These are phyloP conservation scores for Elysia chlorotica DNA, from an alignment of 1,140 invertebrate species.

Conservation along the genomic window DNA sequence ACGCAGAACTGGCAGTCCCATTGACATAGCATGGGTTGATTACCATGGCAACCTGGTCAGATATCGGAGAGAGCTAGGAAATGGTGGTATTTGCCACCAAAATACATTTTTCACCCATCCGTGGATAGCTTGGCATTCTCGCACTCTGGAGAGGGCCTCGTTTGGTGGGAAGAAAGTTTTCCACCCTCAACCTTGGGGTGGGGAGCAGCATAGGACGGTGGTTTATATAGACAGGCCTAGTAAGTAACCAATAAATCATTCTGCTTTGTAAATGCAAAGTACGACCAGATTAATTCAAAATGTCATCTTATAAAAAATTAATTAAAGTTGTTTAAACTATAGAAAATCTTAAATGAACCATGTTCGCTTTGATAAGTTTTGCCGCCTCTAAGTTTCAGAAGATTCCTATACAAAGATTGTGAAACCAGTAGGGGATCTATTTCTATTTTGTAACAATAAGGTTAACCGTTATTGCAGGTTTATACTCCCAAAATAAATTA, in stretches of 20 bases:
- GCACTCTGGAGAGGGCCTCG: neutral
- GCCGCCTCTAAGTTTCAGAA: neutral
- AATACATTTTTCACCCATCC: conserved; percentile 7
- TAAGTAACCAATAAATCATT: too few relatives aligned
- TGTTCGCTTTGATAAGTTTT: neutral
- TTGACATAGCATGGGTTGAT: conserved; percentile 8
- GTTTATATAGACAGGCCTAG: conserved; percentile 4
- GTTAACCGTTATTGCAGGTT: too few relatives aligned
- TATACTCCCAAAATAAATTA: too few relatives aligned
- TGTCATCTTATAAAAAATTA: too few relatives aligned
- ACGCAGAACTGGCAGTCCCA: neutral
- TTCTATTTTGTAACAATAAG: too few relatives aligned
- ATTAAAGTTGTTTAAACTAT: too few relatives aligned
- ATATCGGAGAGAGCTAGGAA: neutral
- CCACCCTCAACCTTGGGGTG: neutral
- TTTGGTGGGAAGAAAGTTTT: neutral
- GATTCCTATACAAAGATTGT: too few relatives aligned
- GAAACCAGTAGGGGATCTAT: too few relatives aligned
- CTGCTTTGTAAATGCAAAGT: too few relatives aligned
- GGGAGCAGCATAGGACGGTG: neutral
- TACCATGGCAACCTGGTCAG: conserved; percentile 1
- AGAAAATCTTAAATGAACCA: neutral
- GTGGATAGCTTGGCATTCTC: conserved; percentile 7
- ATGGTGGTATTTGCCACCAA: neutral
- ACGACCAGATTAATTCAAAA: too few relatives aligned